Evolutionary conservation across 2,888 invertebrate species (phyloP), one percentile per base, ranked within the genome.

Genomic region (Junonia oenone): DNA sequence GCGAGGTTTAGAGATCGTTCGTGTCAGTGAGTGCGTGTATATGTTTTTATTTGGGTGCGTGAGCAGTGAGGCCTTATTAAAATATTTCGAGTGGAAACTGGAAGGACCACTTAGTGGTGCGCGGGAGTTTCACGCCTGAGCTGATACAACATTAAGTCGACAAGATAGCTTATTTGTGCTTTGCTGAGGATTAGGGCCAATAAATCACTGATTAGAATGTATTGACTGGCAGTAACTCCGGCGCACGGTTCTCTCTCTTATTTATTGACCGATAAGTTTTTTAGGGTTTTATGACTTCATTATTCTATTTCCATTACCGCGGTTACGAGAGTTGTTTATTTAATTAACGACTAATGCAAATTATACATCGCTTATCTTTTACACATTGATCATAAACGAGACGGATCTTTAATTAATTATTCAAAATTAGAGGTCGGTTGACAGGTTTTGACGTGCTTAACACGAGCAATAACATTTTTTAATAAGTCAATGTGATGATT

Each of bases 111-210:
- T 90, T 90, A 90, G 89, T 83, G 86, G 78, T 83, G 85, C 88
- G 84, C 88, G 87, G 88, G 90, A 88, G 90, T 90, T 90, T 90
- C 90, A 89, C 90, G 90, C 90, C 89, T 83, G 86, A 74, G 71
- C 83, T 85, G 89, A 89, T 90, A 89, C 83, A 85, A 88, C 90
- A 87, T 89, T 88, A 88, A 89, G 86, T 85, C 89, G 88, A 88
- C 90, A 87, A 87, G 89, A 90, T 90, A 89, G 89, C 89, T 90
- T 90, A 90, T 89, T 90, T 90, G 89, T 89, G 90, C 87, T 87
- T 81, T 83, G 85, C 86, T 76, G 81, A 76, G 87, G 89, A 89
- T 90, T 90, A 89, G 85, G 82, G 81, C 83, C 81, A 84, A 88
- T 90, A 90, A 88, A 90, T 90, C 90, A 89, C 85, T 90, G 90